Conservation (phyloP, 2,888 invertebrate species). For the Chrysina gloriosa region DNA sequence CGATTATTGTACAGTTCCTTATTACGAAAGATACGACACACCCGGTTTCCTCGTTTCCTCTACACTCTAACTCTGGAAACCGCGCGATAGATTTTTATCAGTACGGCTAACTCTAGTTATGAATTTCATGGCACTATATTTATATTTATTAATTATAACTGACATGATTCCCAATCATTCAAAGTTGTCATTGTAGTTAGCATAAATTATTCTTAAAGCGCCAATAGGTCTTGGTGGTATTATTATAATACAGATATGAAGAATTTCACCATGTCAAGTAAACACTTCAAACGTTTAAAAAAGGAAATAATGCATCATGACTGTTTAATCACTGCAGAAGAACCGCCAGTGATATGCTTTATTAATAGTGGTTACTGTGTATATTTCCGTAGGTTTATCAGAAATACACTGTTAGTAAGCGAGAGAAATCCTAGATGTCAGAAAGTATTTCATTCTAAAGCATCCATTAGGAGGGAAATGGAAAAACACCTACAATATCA, state of each 20-base stretch:
- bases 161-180: no score
- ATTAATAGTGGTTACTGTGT: constrained; percentile 47
- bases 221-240: no score
- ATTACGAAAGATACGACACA: no score
- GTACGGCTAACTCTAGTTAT: no score
- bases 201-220: no score
- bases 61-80: no score
- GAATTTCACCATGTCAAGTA: not conserved
- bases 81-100: no score
- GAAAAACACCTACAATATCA: constrained; percentile 27
- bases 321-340: constrained; percentile 2
- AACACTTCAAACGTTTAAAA: not conserved
- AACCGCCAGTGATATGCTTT: constrained; percentile 35
- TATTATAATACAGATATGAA: not conserved
- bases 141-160: no score
- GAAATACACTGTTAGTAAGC: constrained; percentile 42
- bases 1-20: no score
- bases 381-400: constrained; percentile 41
- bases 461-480: constrained; percentile 24
- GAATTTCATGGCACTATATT: no score
- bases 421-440: constrained; percentile 37
- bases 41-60: no score
- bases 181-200: no score
- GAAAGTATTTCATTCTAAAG: constrained; percentile 35
- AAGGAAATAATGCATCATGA: constrained; percentile 30